A percentile compares a stretch with the other conserved stretches of the same genome.
Conservation (phyloP, 2,797 vertebrate genomes). For the Poecilia velifera region DNA sequence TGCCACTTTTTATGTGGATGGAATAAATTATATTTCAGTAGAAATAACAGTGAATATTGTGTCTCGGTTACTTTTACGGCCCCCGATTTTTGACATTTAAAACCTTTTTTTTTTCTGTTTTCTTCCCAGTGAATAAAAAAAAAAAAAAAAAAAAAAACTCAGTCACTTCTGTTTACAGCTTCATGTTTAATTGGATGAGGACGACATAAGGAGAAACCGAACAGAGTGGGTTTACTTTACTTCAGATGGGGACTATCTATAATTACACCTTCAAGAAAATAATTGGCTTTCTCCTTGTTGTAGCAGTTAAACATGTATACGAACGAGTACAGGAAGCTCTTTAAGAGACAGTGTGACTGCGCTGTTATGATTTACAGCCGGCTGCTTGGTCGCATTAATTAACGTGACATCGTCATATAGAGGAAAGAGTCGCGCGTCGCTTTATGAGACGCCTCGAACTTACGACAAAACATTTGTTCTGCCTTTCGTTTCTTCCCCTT, state of each 20-base stretch:
- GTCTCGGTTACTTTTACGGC: slow-evolving; percentile 6
- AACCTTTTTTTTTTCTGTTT: slow-evolving; percentile 7
- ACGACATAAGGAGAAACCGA: background rate
- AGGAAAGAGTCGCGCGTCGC: background rate
- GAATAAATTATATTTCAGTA: background rate
- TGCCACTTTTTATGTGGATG: background rate
- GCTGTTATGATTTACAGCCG: background rate
- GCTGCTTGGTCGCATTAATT: slow-evolving; percentile 9
- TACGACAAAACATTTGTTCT: background rate
- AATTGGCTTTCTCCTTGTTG: slow-evolving; percentile 38
- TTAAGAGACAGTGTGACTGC: background rate
- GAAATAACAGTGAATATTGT: background rate
- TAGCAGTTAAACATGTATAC: slow-evolving; percentile 31
- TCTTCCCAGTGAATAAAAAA: slow-evolving; percentile 9
- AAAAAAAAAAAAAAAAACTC: background rate
- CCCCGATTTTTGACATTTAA: slow-evolving; percentile 18
- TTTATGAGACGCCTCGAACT: background rate
- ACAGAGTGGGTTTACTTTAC: background rate
- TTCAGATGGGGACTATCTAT: slow-evolving; percentile 28
- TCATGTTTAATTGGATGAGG: slow-evolving; percentile 35
- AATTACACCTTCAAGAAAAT: slow-evolving; percentile 41
- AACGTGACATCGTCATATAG: background rate
- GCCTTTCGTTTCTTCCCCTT: background rate
- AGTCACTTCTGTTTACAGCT: slow-evolving; percentile 25
- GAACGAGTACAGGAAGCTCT: slow-evolving; percentile 14